Evolutionary conservation across 2,113 vertebrate species (phyloP), one percentile per base, ranked within the genome.

Genomic region (Xenopus laevis): DNA sequence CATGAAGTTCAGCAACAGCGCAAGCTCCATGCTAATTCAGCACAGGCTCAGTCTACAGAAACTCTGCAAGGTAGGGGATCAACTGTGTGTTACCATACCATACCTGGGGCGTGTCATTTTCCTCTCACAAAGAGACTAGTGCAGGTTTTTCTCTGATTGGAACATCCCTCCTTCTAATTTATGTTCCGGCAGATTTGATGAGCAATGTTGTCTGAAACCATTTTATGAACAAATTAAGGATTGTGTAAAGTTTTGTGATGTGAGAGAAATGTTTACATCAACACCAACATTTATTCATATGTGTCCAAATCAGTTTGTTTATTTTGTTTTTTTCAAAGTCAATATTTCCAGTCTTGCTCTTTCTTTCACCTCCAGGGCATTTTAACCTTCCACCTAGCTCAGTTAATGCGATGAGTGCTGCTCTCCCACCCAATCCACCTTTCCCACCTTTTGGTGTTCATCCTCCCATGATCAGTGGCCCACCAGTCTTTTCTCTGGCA

Each of bases 401-500:
- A 1, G 9, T 66, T 79, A 83, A 81, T 76, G 79, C 81, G 33
- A 74, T 84, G 40, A 83, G 75, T 79, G 75, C 86, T 69, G 77
- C 78, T 4, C 30, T 74, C 78, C 78, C 80, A 76, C 75, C 86
- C 0, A 8, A 79, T 83, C 82, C 82, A 21, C 71, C 79, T 75
- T 68, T 71, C 15, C 83, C 86, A 79, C 72, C 84, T 71, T 79
- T 89, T 74, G 79, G 86, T 4, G 70, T 85, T 11, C 68, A 83
- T 16, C 67, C 78, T 10, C 62, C 81, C 64, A 89, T 87, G 87
- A 89, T 84, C 0, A 40, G 33, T 40, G 79, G 86, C 69, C 69
- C 83, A 17, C 83, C 81, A 0, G 64, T 77, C 50, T 93, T 96
- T 88, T 95, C 93, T 73, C 77, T 98, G 90, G 92, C 92, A 0